These are phyloP conservation scores for Heliconius himera DNA, from an alignment of 1,140 invertebrate genomes.

Conservation along the genomic window DNA sequence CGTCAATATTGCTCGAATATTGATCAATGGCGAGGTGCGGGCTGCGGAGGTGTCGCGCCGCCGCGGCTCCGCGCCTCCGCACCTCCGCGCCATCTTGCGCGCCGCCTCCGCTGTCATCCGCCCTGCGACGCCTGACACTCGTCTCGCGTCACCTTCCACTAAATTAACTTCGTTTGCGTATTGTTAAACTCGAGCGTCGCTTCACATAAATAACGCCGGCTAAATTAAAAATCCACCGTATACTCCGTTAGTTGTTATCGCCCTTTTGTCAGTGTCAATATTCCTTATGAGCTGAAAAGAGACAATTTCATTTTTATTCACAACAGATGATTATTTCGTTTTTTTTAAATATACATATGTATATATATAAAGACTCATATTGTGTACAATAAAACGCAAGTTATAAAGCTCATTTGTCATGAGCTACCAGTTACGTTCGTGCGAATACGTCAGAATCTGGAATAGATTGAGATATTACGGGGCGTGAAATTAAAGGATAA, in stretches of 20 bases:
- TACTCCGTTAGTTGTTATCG: conserved; percentile 32
- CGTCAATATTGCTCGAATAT: conserved; percentile 47
- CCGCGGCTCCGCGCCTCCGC: conserved; percentile 34
- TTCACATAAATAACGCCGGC: conserved; percentile 60
- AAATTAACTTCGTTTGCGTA: conserved; percentile 74
- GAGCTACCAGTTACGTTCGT: conserved; percentile 52
- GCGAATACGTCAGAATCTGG: conserved; percentile 73
- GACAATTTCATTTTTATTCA: background rate
- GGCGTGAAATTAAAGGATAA: conserved; percentile 80
- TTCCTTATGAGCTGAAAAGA: background rate
- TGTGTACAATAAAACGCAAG: conserved; percentile 40
- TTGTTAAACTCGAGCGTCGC: conserved; percentile 54
- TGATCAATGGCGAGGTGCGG: conserved; percentile 47
- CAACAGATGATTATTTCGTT: background rate
- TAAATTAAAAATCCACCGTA: conserved; percentile 35
- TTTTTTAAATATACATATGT: background rate
- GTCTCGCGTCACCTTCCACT: conserved; percentile 52
- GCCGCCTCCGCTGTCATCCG: conserved; percentile 41
- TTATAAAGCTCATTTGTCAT: background rate
- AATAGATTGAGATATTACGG: conserved; percentile 72
- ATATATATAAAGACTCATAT: conserved; percentile 13
- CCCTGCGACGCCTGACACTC: conserved; percentile 32
- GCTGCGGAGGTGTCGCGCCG: conserved; percentile 41
- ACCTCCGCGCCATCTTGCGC: conserved; percentile 32
- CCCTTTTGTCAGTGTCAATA: conserved; percentile 31